A percentile compares a stretch with the other conserved stretches of the same genome.
phyloP scores from a whole-genome alignment of 1,140 invertebrate genomes.

The Lysiphlebus fabarum region DNA sequence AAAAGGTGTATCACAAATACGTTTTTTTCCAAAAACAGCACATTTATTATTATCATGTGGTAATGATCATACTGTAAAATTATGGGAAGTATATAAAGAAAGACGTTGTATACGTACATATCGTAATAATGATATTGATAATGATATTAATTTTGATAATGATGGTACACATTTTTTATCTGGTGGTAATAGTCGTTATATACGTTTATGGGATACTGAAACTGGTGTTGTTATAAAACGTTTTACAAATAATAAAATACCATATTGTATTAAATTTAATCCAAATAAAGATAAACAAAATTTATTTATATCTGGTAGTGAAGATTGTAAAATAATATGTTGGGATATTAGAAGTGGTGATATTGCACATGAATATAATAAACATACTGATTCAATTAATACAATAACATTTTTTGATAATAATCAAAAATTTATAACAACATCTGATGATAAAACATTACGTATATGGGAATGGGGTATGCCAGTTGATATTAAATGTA shows the following conservation, averaged over 20 bases:
- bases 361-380: constrained; percentile 97
- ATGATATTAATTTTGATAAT: constrained; percentile 96
- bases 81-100: constrained; percentile 98
- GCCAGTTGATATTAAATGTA: constrained; percentile 99
- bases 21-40: constrained; percentile 92
- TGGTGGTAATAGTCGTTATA: constrained; percentile 88
- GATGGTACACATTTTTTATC: constrained; percentile 89
- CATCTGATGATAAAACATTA: constrained; percentile 98
- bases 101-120: constrained; percentile 87
- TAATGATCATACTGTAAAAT: constrained; percentile 96
- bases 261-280: constrained; percentile 97
- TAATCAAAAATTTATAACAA: constrained; percentile 94
- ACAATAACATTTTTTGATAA: constrained; percentile 99
- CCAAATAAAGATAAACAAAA: constrained; percentile 96
- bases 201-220: constrained; percentile 99
- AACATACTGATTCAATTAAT: constrained; percentile 98
- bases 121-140: constrained; percentile 94
- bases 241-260: constrained; percentile 92
- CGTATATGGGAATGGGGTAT: constrained; percentile 99
- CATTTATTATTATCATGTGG: constrained; percentile 93
- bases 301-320: constrained; percentile 96
- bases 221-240: constrained; percentile 88
- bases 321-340: constrained; percentile 99
- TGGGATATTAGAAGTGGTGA: constrained; percentile 95
- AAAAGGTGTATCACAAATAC: constrained; percentile 93